Evolutionary conservation across 2,888 invertebrate genomes (phyloP), one percentile per base, ranked within the genome.

Genomic region (Drosophila bunnanda): DNA sequence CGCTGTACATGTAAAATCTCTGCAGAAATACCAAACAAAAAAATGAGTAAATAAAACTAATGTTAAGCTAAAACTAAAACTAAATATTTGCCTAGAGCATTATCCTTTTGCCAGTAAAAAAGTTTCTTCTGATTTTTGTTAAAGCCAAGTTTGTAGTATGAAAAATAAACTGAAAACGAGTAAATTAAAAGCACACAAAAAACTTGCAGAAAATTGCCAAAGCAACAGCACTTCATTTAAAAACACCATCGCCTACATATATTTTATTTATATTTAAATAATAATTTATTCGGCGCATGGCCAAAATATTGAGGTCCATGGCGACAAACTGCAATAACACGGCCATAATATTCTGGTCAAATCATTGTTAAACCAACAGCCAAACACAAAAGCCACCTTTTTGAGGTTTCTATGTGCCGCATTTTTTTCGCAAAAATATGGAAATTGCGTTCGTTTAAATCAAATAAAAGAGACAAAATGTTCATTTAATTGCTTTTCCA

Each of bases 331-430:
- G 66, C 65, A 77, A 80, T 68, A 58, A 60, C 57, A 68, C 13
- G 65, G 38, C 64, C 77, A 60, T 67, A 62, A 79, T 76, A 79
- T 81, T 66, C 53, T 66, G 79, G 59, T 69, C 57, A 72, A 81
- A 76, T 67, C 68, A 65, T 73, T 83, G 86, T 71, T 70, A 75
- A 87, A 74, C 82, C 82, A 77, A 82, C 79, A 80, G 75, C 85
- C 82, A 85, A 85, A 84, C 85, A 80, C 70, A 78, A 87, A 84
- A 82, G 80, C 87, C 82, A 87, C 80, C 87, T 86, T 67, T 67
- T 83, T 86, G 87, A 86, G 86, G 82, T 81, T 82, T 58, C 56
- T 75, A 70, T 75, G 67, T 53, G 57, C 34, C 10, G 12, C 6
- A 20, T 4, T 32, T 53, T 43, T 59, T n/a, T n/a, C 17, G 55